A percentile compares a stretch with the other conserved stretches of the same genome.
phyloP scores from a whole-genome alignment of 92 coral and sea anemone genomes.

The Epizoanthus ramosus region DNA sequence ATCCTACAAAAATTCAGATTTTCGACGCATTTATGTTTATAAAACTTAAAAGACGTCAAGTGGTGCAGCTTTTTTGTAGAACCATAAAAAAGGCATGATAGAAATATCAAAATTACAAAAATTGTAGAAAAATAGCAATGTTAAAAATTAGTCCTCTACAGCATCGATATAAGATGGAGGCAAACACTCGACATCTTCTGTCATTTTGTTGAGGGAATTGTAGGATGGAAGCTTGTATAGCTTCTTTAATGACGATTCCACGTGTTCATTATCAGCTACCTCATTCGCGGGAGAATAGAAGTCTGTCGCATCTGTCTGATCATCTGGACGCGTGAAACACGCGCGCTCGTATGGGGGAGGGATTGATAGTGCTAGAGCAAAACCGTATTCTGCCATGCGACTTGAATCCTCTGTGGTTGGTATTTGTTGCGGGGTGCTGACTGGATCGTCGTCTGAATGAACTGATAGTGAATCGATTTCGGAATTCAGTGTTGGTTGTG shows the following conservation, averaged over 20 bases:
- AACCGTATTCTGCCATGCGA: conserved; percentile 29
- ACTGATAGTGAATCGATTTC: neutral
- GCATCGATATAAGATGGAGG: conserved; percentile 35
- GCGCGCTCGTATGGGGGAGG: conserved; percentile 44
- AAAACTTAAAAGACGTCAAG: neutral
- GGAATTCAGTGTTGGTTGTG: neutral
- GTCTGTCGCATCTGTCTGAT: neutral
- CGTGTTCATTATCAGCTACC: neutral
- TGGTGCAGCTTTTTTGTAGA: neutral
- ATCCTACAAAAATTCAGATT: no score
- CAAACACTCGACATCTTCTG: conserved; percentile 15
- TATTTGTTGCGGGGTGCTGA: neutral
- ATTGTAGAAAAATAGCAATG: conserved; percentile 9
- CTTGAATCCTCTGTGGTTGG: neutral
- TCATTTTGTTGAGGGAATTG: conserved; percentile 31
- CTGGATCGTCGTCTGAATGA: conserved; percentile 7
- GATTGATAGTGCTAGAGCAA: conserved; percentile 22
- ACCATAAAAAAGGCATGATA: no score
- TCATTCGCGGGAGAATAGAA: conserved; percentile 35
- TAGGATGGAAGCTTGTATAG: conserved; percentile 39
- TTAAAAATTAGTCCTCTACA: neutral
- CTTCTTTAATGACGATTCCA: conserved; percentile 27
- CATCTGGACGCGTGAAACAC: conserved; percentile 19
- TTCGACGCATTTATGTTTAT: no score
- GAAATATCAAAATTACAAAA: neutral